Evolutionary conservation across 2,888 invertebrate genomes (phyloP), one percentile per base, ranked within the genome.

Genomic region (Xylota segnis): DNA sequence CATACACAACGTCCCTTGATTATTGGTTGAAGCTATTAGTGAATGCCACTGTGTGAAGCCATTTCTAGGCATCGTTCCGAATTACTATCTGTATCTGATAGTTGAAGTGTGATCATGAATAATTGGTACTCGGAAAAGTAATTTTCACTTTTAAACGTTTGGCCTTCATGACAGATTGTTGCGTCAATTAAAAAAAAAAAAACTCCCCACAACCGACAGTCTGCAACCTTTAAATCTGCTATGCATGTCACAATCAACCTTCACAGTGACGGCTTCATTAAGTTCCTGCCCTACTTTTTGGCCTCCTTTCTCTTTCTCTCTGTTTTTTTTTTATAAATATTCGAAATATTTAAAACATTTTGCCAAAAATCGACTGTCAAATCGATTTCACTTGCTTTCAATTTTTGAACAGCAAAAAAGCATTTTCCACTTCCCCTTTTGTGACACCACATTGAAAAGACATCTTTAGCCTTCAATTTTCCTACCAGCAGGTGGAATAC

Each of bases 391-490:
- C 27, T 12, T 23, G 16, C 5, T 59, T 59, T 59, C 59, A 59
- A 59, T 40, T 59, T 47, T 47, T 16, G 10, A 47, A 18, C 16
- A 29, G 47, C 29, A 14, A 14, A 16, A 47, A 29, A 47, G 32
- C 16, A 32, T 63, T 63, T 40, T 59, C 58, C 37, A 23, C 23
- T 14, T 14, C 40, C 40, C 37, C 16, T 29, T 12, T 10, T 12
- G 52, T 52, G 52, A 52, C 52, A 59, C 10, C 63, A 29, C 14
- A 27, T 45, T 63, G 63, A 63, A 45, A 45, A 63, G 63, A 45
- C 63, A 45, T 29, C 45, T 16, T 45, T 45, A 45, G 32, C 45
- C 61, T 58, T 37, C 56, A 58, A 58, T 27, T 50, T 37, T 37
- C 14, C 37, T 56, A 43, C 2, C 68, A 43, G 56, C 54, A 56